Base-by-base conservation (phyloP, 2,888 invertebrate species). In the Nymphalis c-album region DNA sequence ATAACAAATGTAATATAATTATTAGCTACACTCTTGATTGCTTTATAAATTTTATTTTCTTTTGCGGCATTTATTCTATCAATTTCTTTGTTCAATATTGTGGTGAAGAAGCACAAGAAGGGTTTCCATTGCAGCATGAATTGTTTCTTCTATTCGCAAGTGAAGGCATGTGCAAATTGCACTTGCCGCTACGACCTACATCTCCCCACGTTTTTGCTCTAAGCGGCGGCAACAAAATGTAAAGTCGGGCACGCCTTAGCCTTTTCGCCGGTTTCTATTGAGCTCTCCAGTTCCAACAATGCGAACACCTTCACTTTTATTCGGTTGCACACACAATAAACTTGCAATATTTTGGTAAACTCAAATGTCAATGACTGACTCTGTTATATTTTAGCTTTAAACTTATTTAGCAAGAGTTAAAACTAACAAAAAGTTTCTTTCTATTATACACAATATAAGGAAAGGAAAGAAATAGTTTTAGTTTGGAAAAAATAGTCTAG, bases 221-320 rank as follows among this genome's bases (percentile, higher is more conserved):
- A 59, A 46, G 68, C 77, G 74, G 78, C 80, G 75, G 80, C 81
- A 81, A 84, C 81, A 81, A 82, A 80, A 78, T 74, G 77, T 74
- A 75, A 75, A 79, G 73, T 76, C 75, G 76, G 76, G 74, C 78
- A 77, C 77, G 77, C 73, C 79, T 76, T 63, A 64, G 84, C 78
- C 83, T 86, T 87, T 88, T 85, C 84, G 83, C 82, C 78, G 78
- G 84, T 89, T 90, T 88, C 89, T 88, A 88, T 86, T 81, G 84
- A 86, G 84, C 85, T 87, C 85, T 87, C 83, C 85, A 83, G 75
- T 80, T 80, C 78, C 78, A 82, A 87, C 84, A 88, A 89, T 88
- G 87, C 87, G 86, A 81, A 85, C 86, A 85, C 82, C 84, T 85
- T 90, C 89, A 87, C 91, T 90, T 90, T 91, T 90, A 80, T 87